Conservation (phyloP, 2,113 vertebrate genomes). For the Chlamydotis undulata region DNA sequence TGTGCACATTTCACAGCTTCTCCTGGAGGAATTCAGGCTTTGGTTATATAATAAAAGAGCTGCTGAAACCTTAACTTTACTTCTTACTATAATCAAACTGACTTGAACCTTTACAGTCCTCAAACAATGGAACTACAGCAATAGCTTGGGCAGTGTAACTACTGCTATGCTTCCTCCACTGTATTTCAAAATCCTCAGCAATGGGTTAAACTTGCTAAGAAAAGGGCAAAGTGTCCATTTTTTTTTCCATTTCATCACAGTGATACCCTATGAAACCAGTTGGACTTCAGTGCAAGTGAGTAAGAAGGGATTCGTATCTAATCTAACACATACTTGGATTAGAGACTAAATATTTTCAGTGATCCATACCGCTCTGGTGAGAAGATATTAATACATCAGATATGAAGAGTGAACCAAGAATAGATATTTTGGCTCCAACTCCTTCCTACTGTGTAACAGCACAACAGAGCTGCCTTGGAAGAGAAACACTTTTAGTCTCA, state of each 20-base stretch:
- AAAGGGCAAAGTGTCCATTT: neutral
- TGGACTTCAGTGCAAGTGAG: neutral
- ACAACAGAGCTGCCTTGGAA: neutral
- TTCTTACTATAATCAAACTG: neutral
- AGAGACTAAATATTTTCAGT: neutral
- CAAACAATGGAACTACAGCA: neutral
- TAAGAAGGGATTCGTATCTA: neutral
- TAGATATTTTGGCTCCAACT: neutral
- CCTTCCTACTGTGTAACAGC: neutral
- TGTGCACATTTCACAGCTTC: neutral
- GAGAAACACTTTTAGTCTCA: neutral
- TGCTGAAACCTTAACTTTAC: neutral
- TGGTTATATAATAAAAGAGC: neutral
- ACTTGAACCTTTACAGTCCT: neutral
- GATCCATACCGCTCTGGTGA: neutral
- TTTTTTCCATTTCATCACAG: neutral
- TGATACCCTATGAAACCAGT: rapidly evolving
- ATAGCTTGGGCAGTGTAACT: neutral
- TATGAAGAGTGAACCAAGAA: neutral
- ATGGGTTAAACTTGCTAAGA: neutral
- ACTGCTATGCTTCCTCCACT: neutral
- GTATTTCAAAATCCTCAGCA: neutral
- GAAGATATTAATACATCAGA: neutral
- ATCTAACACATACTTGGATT: neutral
- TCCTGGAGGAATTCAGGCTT: neutral